Conservation (phyloP, 2,113 vertebrate genomes). For the Hyperopisus bebe region DNA sequence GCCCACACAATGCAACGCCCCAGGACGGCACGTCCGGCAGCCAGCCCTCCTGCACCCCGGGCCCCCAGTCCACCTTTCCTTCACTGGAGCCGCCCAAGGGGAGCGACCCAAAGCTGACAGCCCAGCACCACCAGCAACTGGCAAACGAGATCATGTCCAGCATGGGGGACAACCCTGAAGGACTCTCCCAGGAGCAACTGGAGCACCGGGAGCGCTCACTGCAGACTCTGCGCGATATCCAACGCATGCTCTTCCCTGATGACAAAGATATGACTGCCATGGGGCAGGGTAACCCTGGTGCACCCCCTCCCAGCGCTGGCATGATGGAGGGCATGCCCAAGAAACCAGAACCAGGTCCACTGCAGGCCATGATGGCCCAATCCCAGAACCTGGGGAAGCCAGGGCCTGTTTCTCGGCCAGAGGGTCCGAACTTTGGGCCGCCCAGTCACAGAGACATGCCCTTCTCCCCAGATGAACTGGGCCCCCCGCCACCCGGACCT, state of each 20-base stretch:
- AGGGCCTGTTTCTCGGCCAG: slow-evolving; percentile 78
- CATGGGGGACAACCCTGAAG: slow-evolving; percentile 91
- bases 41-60: slow-evolving; percentile 61
- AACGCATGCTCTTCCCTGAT: slow-evolving; percentile 97
- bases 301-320: slow-evolving; percentile 64
- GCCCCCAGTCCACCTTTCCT: slow-evolving; percentile 68
- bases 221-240: slow-evolving; percentile 92
- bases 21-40: slow-evolving; percentile 73
- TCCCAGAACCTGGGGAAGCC: slow-evolving; percentile 90
- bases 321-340: slow-evolving; percentile 72
- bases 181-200: slow-evolving; percentile 93
- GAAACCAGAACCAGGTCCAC: slow-evolving; percentile 82
- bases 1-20: slow-evolving; percentile 67
- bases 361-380: slow-evolving; percentile 96
- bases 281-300: slow-evolving; percentile 64
- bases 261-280: slow-evolving; percentile 71
- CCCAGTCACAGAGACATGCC: slow-evolving; percentile 89
- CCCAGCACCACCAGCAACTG: slow-evolving; percentile 69
- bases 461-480: slow-evolving; percentile 92
- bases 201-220: slow-evolving; percentile 92
- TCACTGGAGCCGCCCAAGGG: slow-evolving; percentile 42
- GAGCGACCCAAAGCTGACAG: slow-evolving; percentile 52
- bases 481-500: slow-evolving; percentile 67
- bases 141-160: slow-evolving; percentile 75
- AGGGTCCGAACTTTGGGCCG: slow-evolving; percentile 82